Conservation (phyloP, 2,888 invertebrate genomes). For the Asteroscopus sphinx region DNA sequence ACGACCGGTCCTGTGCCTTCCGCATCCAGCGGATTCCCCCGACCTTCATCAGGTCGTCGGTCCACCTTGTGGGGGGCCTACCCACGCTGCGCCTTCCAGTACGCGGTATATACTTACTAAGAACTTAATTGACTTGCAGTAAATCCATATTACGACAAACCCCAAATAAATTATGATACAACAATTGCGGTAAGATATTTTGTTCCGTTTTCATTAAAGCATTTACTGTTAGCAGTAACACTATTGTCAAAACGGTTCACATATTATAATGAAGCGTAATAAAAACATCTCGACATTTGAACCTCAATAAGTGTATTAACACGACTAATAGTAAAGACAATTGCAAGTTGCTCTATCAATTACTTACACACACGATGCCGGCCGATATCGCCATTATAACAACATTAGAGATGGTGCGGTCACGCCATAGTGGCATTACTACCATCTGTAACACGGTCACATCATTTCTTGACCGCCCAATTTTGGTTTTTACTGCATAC, state of each 20-base stretch:
- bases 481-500: constrained; percentile 80
- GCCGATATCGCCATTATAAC: constrained; percentile 85
- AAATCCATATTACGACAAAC: constrained; percentile 8
- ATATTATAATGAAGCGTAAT: constrained; percentile 45
- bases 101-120: no score
- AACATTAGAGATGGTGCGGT: constrained; percentile 83
- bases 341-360: constrained; percentile 83
- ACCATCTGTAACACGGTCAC: constrained; percentile 86
- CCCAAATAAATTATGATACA: constrained; percentile 8
- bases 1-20: no score
- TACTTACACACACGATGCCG: constrained; percentile 81
- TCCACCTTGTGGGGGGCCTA: no score
- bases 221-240: constrained; percentile 39
- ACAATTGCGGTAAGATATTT: constrained; percentile 13
- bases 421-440: constrained; percentile 87
- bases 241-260: constrained; percentile 45
- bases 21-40: no score
- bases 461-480: constrained; percentile 83
- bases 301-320: constrained; percentile 70
- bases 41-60: no score
- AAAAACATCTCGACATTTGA: constrained; percentile 57
- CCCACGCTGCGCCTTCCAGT: no score
- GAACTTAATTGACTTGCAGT: not conserved
- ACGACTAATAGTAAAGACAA: constrained; percentile 76
- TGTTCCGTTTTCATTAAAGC: constrained; percentile 30